Percentiles rank a stretch among this genome's conserved stretches.
Evolutionary conservation across 2,888 invertebrate species (phyloP).

Genomic region (Frankliniella intonsa): DNA sequence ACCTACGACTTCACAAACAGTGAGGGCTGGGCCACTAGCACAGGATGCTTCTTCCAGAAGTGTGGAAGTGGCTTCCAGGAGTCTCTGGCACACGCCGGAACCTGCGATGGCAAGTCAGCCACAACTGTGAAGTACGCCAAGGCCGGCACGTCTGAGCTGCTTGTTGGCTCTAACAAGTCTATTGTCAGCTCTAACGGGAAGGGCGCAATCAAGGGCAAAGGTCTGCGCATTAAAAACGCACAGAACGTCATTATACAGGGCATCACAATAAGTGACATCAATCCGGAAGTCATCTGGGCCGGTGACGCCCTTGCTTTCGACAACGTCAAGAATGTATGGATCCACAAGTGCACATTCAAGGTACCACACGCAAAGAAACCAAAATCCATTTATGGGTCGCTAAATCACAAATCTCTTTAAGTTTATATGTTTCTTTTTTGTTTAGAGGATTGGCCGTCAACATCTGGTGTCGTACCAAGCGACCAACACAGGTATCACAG

Average conservation of each 20-base stretch:
- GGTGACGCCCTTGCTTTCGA: conserved; percentile 31
- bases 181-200: conserved; percentile 8
- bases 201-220: conserved; percentile 27
- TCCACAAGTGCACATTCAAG: conserved; percentile 28
- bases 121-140: conserved; percentile 24
- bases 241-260: conserved; percentile 29
- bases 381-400: too few species aligned
- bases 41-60: conserved; percentile 28
- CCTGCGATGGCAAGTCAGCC: conserved; percentile 8
- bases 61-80: background rate
- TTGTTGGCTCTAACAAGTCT: conserved; percentile 29
- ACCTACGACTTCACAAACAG: conserved; percentile 31
- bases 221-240: conserved; percentile 8
- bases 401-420: too few species aligned
- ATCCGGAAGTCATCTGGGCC: conserved; percentile 30
- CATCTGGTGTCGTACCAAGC: conserved; percentile 30
- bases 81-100: background rate
- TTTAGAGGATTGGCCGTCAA: conserved; percentile 32
- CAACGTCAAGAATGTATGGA: conserved; percentile 27
- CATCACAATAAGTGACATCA: conserved; percentile 29
- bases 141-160: conserved; percentile 25
- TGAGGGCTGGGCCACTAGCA: conserved; percentile 17
- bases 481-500: conserved; percentile 12
- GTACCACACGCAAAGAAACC: too few species aligned
- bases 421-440: too few species aligned